Evolutionary conservation across 2,113 vertebrate genomes (phyloP).

Genomic region (Brienomyrus longianalis): DNA sequence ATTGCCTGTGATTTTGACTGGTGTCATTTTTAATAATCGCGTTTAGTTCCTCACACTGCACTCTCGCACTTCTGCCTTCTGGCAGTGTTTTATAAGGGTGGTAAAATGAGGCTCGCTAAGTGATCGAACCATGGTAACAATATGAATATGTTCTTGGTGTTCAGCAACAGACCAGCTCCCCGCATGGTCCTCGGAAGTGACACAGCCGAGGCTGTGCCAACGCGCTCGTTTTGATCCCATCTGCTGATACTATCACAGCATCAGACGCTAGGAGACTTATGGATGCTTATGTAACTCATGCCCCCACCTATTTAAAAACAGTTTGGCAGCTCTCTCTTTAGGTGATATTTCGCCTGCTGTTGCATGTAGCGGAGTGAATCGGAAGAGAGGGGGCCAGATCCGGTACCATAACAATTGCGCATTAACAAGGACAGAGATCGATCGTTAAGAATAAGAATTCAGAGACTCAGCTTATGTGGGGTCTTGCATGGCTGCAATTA

Average conservation of each 20-base stretch:
- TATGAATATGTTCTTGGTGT: slow-evolving; percentile 15
- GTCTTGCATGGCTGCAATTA: slow-evolving; percentile 12
- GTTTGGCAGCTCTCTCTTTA: slow-evolving; percentile 43
- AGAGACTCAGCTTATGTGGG: slow-evolving; percentile 19
- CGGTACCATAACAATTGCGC: slow-evolving; percentile 45
- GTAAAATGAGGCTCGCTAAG: slow-evolving; percentile 18
- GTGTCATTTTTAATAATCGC: neutral
- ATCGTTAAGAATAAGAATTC: slow-evolving; percentile 47
- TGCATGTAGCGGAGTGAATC: slow-evolving; percentile 45
- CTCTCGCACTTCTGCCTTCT: neutral
- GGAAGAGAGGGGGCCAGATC: slow-evolving; percentile 30
- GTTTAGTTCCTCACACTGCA: neutral
- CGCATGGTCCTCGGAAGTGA: slow-evolving; percentile 32
- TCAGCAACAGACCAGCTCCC: slow-evolving; percentile 14
- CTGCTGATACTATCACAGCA: slow-evolving; percentile 53
- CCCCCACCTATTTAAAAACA: slow-evolving; percentile 37
- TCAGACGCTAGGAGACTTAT: slow-evolving; percentile 50
- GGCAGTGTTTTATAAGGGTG: neutral
- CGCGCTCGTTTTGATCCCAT: slow-evolving; percentile 43
- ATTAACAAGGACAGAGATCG: slow-evolving; percentile 40
- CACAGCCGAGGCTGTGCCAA: slow-evolving; percentile 37
- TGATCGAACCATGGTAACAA: slow-evolving; percentile 26
- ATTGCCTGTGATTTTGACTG: neutral
- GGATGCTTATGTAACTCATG: slow-evolving; percentile 44
- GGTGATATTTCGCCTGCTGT: slow-evolving; percentile 34